Base-by-base conservation (phyloP, 2,888 invertebrate genomes). In the Bhutanitis thaidina region DNA sequence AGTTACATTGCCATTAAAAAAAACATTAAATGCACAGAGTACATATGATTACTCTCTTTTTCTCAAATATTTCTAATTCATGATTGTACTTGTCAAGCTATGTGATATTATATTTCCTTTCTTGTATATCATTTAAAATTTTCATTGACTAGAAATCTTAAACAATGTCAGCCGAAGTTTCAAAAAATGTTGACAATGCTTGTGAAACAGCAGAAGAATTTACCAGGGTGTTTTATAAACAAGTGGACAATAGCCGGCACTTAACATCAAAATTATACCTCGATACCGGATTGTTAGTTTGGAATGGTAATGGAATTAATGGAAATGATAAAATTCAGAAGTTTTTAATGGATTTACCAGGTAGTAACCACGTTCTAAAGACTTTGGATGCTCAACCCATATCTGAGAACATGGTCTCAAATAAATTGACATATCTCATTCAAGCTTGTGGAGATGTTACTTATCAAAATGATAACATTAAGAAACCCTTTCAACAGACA, bases 351-450 rank as follows among this genome's bases (percentile, higher is more conserved):
- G 94, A 95, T 59, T 84, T 98, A 50, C 98, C 98, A 1, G 80
- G 93, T 0, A 94, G 96, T 14, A 94, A 94, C 60, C 97, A 97
- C 73, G 90, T 87, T 2, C 69, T 97, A 41, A 92, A 91, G 56
- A 94, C 95, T 0, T 83, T 98, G 45, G 98, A 98, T 77, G 94
- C 97, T 0, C 98, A 98, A 69, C 96, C 97, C 5, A 91, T 98
- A 46, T 65, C 86, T 87, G 96, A 95, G 67, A 90, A 91, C n/a
- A 91, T 94, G 14, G 94, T 95, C 25, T 92, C 93, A 43, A 93
- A 93, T 20, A 96, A 95, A 76, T 80, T 94, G 44, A 96, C 97
- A 0, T 95, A 96, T 64, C 81, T 97, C 15, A 95, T 98, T 44
- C 94, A 95, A 82, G 93, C 94, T 3, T 94, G 94, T 58, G 98